Conservation (phyloP, 2,888 invertebrate species). For the Conchocele bisecta region DNA sequence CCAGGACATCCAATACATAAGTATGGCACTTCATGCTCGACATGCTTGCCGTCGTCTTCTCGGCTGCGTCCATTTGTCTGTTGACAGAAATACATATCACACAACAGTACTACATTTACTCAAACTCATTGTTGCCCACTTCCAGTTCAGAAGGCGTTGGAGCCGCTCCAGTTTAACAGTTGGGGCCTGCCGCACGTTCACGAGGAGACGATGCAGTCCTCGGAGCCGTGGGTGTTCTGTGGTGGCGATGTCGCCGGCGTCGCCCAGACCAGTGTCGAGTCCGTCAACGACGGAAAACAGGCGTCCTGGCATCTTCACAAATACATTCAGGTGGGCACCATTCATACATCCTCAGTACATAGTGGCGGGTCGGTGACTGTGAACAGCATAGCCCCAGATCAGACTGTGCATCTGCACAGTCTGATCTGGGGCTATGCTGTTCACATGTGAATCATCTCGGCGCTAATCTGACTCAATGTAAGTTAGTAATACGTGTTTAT, state of each 20-base stretch:
- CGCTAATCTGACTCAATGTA: too few species aligned
- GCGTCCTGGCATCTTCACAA: constrained; percentile 98
- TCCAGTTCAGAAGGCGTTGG: constrained; percentile 86
- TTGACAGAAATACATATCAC: not conserved
- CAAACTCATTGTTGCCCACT: constrained; percentile 7
- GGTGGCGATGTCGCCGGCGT: constrained; percentile 98
- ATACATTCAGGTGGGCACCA: constrained; percentile 89
- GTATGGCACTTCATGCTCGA: too few species aligned
- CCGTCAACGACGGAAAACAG: constrained; percentile 99
- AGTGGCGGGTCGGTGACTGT: not conserved
- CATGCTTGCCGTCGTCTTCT: not conserved
- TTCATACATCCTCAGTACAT: not conserved
- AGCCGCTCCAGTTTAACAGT: constrained; percentile 89
- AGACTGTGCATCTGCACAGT: too few species aligned
- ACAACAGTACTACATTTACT: not conserved
- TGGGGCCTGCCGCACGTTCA: constrained; percentile 93
- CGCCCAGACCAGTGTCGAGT: constrained; percentile 98
- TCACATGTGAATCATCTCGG: too few species aligned
- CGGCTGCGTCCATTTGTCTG: not conserved
- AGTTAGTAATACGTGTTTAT: too few species aligned
- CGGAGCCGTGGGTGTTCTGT: constrained; percentile 91
- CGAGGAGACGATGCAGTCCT: constrained; percentile 89
- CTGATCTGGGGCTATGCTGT: too few species aligned
- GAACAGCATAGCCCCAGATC: too few species aligned
- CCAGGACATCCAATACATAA: too few species aligned